Evolutionary conservation across 2,113 vertebrate species (phyloP), one percentile per base, ranked within the genome.

Genomic region (Probosciger aterrimus): DNA sequence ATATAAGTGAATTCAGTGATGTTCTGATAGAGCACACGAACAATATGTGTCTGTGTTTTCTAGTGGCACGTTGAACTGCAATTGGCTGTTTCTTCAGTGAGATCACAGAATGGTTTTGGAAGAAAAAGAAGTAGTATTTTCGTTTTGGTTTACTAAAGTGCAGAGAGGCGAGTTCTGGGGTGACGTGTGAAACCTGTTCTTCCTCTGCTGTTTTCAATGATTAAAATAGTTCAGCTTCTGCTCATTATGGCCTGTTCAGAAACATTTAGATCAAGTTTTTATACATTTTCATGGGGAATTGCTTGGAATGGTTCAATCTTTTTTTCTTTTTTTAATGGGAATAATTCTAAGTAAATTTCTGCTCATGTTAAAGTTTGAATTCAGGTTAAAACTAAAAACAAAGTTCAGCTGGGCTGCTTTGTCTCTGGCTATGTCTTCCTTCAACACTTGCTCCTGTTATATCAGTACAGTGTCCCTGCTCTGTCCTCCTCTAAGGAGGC

Each of bases 171-270:
- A 3, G 4, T 71, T 94, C 87, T 92, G 62, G 76, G 88, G 70
- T 12, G 41, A 79, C 82, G 92, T 84, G 60, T 84, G 85, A 77
- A 91, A 80, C 84, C 65, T 97, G 79, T 81, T 93, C 55, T 67
- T 93, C 65, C 20, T 92, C 70, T 88, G 62, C 53, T 85, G 8
- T 69, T 92, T 95, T 81, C 71, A 71, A 9, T 81, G 80, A 55
- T 87, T 86, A 82, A 90, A 92, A 80, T 78, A 91, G 46, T 80
- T 80, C 43, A 82, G 18, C 23, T 91, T 7, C 43, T 80, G 28
- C 46, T 86, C 92, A 71, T 46, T 70, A 59, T 50, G 30, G 22
- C 43, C 35, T 91, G 8, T 52, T 93, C 65, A 37, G 27, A 35
- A 94, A 81, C 53, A 67, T 23, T 83, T 60, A 60, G 18, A 37